A percentile compares a stretch with the other conserved stretches of the same genome.
Conservation (phyloP, 2,113 vertebrate species). For the Hydropotes inermis region DNA sequence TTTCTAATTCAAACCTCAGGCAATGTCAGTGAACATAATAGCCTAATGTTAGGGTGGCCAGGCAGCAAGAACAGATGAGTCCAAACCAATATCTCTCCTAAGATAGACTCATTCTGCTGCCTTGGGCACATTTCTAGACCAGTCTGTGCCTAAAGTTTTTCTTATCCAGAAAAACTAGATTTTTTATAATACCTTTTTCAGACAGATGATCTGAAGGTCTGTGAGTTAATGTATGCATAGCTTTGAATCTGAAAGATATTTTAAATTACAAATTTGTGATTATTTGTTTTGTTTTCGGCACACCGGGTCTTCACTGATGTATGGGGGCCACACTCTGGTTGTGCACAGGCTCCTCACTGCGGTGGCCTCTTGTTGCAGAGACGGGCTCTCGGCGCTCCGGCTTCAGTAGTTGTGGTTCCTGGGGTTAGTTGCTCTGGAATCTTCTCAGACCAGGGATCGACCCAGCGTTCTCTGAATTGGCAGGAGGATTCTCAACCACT, state of each 20-base stretch:
- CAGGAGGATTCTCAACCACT: neutral
- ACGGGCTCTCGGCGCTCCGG: accelerated
- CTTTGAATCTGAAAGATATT: neutral
- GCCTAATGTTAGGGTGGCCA: accelerated
- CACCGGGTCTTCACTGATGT: neutral
- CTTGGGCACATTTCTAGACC: neutral
- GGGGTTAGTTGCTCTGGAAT: neutral
- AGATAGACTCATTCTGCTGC: neutral
- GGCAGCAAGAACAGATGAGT: neutral
- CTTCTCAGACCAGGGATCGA: neutral
- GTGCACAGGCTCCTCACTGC: neutral
- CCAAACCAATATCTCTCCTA: neutral
- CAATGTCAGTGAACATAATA: neutral
- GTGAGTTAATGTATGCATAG: neutral
- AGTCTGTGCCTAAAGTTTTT: neutral
- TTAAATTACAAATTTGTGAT: neutral
- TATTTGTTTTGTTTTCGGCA: neutral
- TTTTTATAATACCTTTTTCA: neutral
- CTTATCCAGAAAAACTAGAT: neutral
- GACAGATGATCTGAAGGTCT: neutral
- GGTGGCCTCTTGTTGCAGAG: neutral
- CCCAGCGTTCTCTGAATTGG: neutral
- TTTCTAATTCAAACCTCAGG: neutral
- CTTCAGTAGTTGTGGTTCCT: neutral
- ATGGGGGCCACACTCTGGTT: neutral